Percentiles rank a stretch among this genome's conserved stretches.
These are phyloP conservation scores for Cantharis rufa DNA, from an alignment of 2,888 invertebrate genomes.

Conservation along the genomic window DNA sequence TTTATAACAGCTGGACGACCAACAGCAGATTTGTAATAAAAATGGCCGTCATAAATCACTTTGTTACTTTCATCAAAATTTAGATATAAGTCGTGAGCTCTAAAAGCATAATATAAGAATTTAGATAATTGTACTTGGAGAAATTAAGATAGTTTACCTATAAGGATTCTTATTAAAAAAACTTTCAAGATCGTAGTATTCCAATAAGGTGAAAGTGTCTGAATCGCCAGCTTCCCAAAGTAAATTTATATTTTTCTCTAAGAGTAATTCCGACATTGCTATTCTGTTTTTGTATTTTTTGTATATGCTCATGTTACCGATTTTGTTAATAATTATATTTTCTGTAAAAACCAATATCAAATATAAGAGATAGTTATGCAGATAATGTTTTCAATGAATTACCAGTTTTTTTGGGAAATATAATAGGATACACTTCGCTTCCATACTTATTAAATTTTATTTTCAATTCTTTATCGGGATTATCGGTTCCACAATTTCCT, in stretches of 20 bases:
- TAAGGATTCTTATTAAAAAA: constrained; percentile 40
- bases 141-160: too few relatives aligned
- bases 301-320: neutral
- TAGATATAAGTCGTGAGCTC: too few relatives aligned
- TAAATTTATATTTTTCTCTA: neutral
- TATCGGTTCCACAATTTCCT: neutral
- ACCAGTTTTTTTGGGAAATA: neutral
- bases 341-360: neutral
- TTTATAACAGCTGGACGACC: too few relatives aligned
- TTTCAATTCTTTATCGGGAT: neutral
- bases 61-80: too few relatives aligned
- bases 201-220: neutral
- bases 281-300: neutral
- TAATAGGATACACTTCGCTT: neutral
- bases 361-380: too few relatives aligned
- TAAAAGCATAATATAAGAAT: too few relatives aligned
- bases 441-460: neutral
- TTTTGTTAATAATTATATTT: neutral
- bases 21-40: too few relatives aligned
- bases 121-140: too few relatives aligned
- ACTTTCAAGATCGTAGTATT: constrained; percentile 52
- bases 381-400: neutral
- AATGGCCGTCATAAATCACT: too few relatives aligned
- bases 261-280: neutral
- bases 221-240: neutral